Evolutionary conservation across 2,888 invertebrate genomes (phyloP), one percentile per base, ranked within the genome.

Genomic region (Ennomos fuscantarius): DNA sequence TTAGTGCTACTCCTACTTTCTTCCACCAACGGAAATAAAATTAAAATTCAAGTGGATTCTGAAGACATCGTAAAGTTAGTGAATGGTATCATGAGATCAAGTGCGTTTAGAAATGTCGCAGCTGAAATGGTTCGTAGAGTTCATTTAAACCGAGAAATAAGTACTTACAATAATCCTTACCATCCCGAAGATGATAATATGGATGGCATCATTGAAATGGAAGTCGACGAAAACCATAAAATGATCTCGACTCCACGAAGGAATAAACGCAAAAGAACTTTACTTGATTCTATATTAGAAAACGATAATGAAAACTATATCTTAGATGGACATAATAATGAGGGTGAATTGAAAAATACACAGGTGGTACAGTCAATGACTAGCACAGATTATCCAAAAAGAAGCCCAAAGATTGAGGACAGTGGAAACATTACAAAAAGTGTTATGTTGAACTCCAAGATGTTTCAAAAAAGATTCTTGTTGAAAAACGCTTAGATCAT

Each of bases 101-200:
- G 68, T 1, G 51, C 61, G 0, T 53, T 79, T 6, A 70, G 55
- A 60, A 70, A 66, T 0, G 60, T 74, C 35, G 67, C 72, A 37
- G 53, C 42, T 0, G 60, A 72, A 65, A 32, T 75, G 6, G 37
- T 68, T 46, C 62, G 60, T 48, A 66, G 70, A 57, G 55, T 62
- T 32, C 41, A 52, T 0, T 35, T 36, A 1, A 62, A 58, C 46
- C 33, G 43, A 36, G 32, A 46, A 0, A 50, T 39, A 6, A 24
- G 2, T 24, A 24, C 6, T 8, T 76, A 73, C 10, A 76, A 69
- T 10, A 84, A 84, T 45, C 84, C 84, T 8, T 84, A 76, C 49
- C 84, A 84, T 13, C 84, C 84, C 2, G 84, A 84, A 72, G 83
- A 84, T 53, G 74, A 75, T 40, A 24, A 70, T 40, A 32, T 46